A percentile compares a stretch with the other conserved stretches of the same genome.
Evolutionary conservation across 1,140 invertebrate species (phyloP).

Genomic region (Sminthurinus signatus): DNA sequence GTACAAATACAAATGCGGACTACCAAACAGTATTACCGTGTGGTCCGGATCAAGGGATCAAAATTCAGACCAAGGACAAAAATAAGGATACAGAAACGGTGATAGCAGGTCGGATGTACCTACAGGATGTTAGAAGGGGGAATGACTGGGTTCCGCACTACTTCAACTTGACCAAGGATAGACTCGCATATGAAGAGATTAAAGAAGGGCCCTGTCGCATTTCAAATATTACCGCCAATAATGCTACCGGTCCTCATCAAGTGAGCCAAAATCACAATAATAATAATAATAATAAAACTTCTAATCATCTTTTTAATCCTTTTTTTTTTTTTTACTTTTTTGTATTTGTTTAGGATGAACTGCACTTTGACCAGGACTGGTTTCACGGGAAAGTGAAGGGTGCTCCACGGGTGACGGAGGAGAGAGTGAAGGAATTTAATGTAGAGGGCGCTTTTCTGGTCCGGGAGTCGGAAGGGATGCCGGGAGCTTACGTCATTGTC

Average conservation of each 20-base stretch:
- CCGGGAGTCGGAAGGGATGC: slow-evolving; percentile 88
- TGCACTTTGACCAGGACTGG: slow-evolving; percentile 94
- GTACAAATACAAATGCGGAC: slow-evolving; percentile 64
- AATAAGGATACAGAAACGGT: too few species aligned
- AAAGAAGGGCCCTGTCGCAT: slow-evolving; percentile 27
- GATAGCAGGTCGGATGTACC: slow-evolving; percentile 83
- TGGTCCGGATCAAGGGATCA: too few species aligned
- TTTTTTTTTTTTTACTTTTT: slow-evolving; percentile 1
- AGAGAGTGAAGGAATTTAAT: slow-evolving; percentile 68
- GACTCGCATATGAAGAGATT: slow-evolving; percentile 76
- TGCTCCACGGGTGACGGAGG: slow-evolving; percentile 67
- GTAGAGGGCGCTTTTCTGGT: slow-evolving; percentile 94
- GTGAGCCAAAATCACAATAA: too few species aligned
- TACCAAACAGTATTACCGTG: too few species aligned
- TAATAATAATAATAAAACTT: too few species aligned
- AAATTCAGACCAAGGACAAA: too few species aligned
- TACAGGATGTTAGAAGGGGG: slow-evolving; percentile 84
- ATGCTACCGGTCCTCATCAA: not conserved
- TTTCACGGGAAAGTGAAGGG: slow-evolving; percentile 82
- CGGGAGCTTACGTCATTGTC: slow-evolving; percentile 73
- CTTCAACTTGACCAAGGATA: slow-evolving; percentile 84
- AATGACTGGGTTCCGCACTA: slow-evolving; percentile 96
- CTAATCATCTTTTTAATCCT: too few species aligned
- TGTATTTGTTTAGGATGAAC: slow-evolving; percentile 56
- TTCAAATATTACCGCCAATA: not conserved